phyloP scores from a whole-genome alignment of 2,113 vertebrate genomes.

The Laticauda laticaudata region DNA sequence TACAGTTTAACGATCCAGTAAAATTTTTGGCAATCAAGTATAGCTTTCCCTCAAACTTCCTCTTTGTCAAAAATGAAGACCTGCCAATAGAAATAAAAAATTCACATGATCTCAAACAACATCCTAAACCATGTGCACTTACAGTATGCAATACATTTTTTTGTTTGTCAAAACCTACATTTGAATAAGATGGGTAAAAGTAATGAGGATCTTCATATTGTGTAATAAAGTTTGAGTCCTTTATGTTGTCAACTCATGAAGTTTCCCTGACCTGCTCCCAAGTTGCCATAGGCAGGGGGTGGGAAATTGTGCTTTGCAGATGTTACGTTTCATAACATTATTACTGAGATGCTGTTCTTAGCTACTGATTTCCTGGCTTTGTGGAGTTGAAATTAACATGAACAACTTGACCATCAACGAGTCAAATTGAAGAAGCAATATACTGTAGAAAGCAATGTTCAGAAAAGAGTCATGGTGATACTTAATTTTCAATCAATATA shows the following conservation, averaged over 20 bases:
- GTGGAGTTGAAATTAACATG: background rate
- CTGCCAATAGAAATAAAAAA: background rate
- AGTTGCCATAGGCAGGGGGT: no score
- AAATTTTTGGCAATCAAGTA: background rate
- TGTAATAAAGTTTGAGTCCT: background rate
- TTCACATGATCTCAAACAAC: background rate
- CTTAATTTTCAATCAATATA: background rate
- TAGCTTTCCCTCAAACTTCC: background rate
- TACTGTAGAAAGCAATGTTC: background rate
- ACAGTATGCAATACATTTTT: background rate
- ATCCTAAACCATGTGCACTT: background rate
- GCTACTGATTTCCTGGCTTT: background rate
- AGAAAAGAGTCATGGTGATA: background rate
- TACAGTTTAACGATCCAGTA: background rate
- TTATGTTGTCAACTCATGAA: background rate
- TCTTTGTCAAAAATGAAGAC: background rate
- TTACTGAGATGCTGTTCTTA: background rate
- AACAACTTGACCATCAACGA: background rate
- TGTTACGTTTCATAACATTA: background rate
- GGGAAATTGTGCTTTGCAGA: no score
- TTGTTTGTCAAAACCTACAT: background rate
- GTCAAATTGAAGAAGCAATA: background rate
- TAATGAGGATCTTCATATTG: background rate
- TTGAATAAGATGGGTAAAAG: background rate
- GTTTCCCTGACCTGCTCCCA: no score